phyloP scores from a whole-genome alignment of 2,113 vertebrate genomes.

The Arothron firmamentum region DNA sequence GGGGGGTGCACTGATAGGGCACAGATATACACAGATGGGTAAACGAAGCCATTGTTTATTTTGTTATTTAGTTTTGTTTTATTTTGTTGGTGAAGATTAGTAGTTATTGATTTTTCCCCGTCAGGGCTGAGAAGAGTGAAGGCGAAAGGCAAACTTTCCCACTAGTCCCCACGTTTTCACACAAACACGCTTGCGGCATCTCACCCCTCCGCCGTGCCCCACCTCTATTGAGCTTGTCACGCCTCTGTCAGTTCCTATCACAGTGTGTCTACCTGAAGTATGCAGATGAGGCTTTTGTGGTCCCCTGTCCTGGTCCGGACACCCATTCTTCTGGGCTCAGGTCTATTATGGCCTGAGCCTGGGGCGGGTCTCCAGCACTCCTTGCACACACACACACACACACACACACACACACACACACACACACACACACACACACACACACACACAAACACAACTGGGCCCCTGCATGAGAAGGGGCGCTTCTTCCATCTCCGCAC shows the following conservation, averaged over 20 bases:
- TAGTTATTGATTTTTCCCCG: constrained; percentile 91
- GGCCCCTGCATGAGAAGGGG: constrained; percentile 83
- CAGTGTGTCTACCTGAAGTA: constrained; percentile 97
- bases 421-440: no score
- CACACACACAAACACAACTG: constrained; percentile 32
- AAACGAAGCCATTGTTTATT: constrained; percentile 95
- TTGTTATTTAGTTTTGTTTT: constrained; percentile 87
- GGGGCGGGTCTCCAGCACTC: constrained; percentile 69
- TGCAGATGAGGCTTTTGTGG: constrained; percentile 87
- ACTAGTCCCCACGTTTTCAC: constrained; percentile 65
- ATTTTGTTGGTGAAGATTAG: constrained; percentile 85
- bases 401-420: no score
- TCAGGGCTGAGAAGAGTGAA: constrained; percentile 72
- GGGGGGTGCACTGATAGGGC: constrained; percentile 51
- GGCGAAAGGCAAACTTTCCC: constrained; percentile 78
- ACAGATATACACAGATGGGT: constrained; percentile 73
- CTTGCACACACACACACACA: constrained; percentile 34
- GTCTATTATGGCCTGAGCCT: constrained; percentile 85
- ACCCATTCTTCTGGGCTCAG: constrained; percentile 79
- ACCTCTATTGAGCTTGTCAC: constrained; percentile 88
- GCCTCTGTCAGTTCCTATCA: constrained; percentile 97
- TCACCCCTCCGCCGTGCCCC: constrained; percentile 66
- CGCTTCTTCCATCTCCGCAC: constrained; percentile 49
- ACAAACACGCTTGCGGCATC: constrained; percentile 34
- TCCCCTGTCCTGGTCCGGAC: constrained; percentile 77